Percentiles rank a stretch among this genome's conserved stretches.
Evolutionary conservation across 2,888 invertebrate genomes (phyloP).

Genomic region (Drosophila percnosoma): DNA sequence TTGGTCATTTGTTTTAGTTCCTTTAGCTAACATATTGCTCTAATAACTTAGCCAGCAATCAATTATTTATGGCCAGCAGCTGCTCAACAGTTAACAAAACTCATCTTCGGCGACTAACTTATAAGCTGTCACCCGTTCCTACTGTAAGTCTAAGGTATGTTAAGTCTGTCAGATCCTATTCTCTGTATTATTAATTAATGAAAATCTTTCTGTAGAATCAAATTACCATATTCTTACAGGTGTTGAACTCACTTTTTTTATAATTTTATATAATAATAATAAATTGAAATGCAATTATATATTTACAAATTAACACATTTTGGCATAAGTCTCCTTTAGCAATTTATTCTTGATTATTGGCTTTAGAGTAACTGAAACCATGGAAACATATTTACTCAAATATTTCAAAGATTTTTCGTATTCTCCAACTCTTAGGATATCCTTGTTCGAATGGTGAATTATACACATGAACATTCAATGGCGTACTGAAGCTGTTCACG

Average conservation of each 20-base stretch:
- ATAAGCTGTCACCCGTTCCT: not conserved
- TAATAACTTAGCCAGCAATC: slow-evolving; percentile 37
- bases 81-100: slow-evolving; percentile 4
- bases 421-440: not conserved
- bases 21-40: slow-evolving; percentile 44
- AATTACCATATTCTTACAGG: not conserved
- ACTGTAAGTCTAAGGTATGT: not conserved
- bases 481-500: not conserved
- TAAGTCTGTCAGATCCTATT: too few species aligned
- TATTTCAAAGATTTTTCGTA: not conserved
- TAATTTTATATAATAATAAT: not conserved
- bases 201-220: not conserved
- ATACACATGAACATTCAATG: not conserved
- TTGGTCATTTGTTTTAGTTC: slow-evolving; percentile 68
- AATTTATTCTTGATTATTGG: not conserved
- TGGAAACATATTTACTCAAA: not conserved
- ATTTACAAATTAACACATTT: not conserved
- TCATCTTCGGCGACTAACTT: not conserved
- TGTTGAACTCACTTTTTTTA: not conserved
- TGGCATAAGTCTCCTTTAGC: not conserved
- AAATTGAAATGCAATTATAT: not conserved
- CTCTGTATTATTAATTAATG: too few species aligned
- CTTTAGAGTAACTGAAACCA: not conserved
- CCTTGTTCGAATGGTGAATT: not conserved
- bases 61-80: slow-evolving; percentile 44